Base-by-base conservation (phyloP, 2,888 invertebrate species). In the Drosophila neonasuta region DNA sequence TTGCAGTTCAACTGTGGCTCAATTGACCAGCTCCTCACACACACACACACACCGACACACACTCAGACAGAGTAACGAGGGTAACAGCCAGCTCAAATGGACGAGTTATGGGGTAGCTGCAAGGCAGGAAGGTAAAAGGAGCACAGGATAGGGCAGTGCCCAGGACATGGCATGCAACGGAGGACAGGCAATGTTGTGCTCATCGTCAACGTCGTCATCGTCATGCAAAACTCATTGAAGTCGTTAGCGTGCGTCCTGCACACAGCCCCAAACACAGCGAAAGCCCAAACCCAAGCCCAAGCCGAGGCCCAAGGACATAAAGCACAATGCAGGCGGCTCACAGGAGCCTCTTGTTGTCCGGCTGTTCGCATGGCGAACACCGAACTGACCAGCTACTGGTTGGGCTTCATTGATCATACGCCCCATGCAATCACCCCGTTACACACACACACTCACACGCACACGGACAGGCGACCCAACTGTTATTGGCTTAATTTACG, bases 401-500 rank as follows among this genome's bases (percentile, higher is more conserved):
- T 52, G 71, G 64, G 72, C 68, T 73, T 68, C 77, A 81, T 77
- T 79, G 83, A 82, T 80, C 80, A 79, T 57, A 70, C 71, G 57
- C 68, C 56, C 76, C 20, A 52, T 15, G 32, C 13, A 20, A 42
- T 42, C 54, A 13, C 54, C 41, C 52, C 20, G 30, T 46, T 60
- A 34, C 51, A 36, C 32, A 50, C 60, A 48, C 17, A 52, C 8
- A 32, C 39, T 20, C 20, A 39, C 24, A 1, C 62, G 48, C n/a
- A 44, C 45, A 36, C 39, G 20, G 11, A 11, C 45, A 41, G 15
- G 7, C 41, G 45, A 29, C 24, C 56, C 58, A 52, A 51, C 59
- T 60, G 73, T 84, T 83, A 83, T 83, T 84, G 82, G 80, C 82
- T 83, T 83, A 80, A 83, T 83, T 84, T 80, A 78, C 85, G 79